Base-by-base conservation (phyloP, 2,113 vertebrate species). In the Tiliqua scincoides region DNA sequence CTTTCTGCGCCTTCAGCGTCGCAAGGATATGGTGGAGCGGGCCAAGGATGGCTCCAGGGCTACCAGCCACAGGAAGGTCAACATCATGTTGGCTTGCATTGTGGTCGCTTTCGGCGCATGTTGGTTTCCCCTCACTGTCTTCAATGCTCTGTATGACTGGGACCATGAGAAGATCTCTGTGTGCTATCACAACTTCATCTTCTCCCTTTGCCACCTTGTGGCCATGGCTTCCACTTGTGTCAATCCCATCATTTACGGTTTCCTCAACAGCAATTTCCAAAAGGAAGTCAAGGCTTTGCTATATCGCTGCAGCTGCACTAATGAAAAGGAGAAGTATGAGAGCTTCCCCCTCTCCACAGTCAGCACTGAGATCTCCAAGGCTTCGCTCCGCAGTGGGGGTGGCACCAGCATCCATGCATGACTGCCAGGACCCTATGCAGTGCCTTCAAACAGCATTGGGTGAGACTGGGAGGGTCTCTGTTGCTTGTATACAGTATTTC, bases 191-290 rank as follows among this genome's bases (percentile, higher is more conserved):
- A 93, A 97, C 71, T 89, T 96, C 77, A 94, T 97, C 85, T 97
- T 97, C 94, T 97, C 96, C 12, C 96, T 96, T 61, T 97, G 96
- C 57, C 97, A 97, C 89, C 93, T 97, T 1, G 91, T 89, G 0
- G 96, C 96, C 17, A 97, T 97, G 97, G 94, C 94, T 6, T 97
- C 97, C 86, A 96, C 96, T 35, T 97, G 96, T 88, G 93, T 97
- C 70, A 97, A 97, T 87, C 97, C 97, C 3, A 88, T 97, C 52
- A 94, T 96, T 83, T 97, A 97, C 9, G 97, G 97, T 63, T 97
- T 97, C 90, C 96, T 97, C 89, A 97, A 97, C 92, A 96, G 94
- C 94, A 97, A 96, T 92, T 96, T 97, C 94, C 96, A 97, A 87
- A 93, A 95, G 89, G 96, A 97, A 87, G 92, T 97, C 48, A 96